These are phyloP conservation scores for Artemia franciscana DNA, from an alignment of 1,140 invertebrate genomes.

Conservation along the genomic window DNA sequence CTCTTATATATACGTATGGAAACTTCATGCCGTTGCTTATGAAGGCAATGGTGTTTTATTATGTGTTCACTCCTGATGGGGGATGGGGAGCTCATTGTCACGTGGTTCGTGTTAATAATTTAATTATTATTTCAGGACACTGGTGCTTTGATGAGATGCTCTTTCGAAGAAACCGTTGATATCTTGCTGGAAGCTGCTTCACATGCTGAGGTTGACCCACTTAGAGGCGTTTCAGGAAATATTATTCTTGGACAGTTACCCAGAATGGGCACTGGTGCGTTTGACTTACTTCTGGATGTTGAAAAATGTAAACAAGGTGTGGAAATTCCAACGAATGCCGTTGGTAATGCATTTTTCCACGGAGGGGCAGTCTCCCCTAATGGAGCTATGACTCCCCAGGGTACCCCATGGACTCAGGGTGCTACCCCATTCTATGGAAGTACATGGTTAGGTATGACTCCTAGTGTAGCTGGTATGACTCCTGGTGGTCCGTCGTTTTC, in stretches of 20 bases:
- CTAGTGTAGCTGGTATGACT: slow-evolving; percentile 74
- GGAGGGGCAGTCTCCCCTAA: slow-evolving; percentile 53
- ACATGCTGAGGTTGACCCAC: slow-evolving; percentile 90
- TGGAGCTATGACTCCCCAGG: slow-evolving; percentile 56
- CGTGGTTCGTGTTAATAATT: too few relatives aligned
- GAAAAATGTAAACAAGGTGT: slow-evolving; percentile 98
- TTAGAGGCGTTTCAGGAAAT: slow-evolving; percentile 97
- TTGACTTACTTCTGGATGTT: slow-evolving; percentile 87
- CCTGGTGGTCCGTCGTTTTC: slow-evolving; percentile 89
- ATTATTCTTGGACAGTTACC: slow-evolving; percentile 98
- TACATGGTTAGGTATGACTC: slow-evolving; percentile 62
- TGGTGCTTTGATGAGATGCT: slow-evolving; percentile 46
- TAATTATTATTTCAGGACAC: slow-evolving; percentile 25
- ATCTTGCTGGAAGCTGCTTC: slow-evolving; percentile 94
- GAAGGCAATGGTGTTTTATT: too few relatives aligned
- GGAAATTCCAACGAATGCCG: slow-evolving; percentile 54
- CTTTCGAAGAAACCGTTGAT: slow-evolving; percentile 87
- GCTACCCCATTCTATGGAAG: slow-evolving; percentile 68
- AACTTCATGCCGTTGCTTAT: too few relatives aligned
- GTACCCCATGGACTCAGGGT: slow-evolving; percentile 82
- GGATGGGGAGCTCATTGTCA: too few relatives aligned
- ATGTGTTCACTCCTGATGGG: too few relatives aligned
- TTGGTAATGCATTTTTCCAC: slow-evolving; percentile 66
- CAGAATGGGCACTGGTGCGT: slow-evolving; percentile 89
- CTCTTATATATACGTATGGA: too few relatives aligned